Evolutionary conservation across 2,888 invertebrate genomes (phyloP), one percentile per base, ranked within the genome.

Genomic region (Tetramorium bicarinatum): DNA sequence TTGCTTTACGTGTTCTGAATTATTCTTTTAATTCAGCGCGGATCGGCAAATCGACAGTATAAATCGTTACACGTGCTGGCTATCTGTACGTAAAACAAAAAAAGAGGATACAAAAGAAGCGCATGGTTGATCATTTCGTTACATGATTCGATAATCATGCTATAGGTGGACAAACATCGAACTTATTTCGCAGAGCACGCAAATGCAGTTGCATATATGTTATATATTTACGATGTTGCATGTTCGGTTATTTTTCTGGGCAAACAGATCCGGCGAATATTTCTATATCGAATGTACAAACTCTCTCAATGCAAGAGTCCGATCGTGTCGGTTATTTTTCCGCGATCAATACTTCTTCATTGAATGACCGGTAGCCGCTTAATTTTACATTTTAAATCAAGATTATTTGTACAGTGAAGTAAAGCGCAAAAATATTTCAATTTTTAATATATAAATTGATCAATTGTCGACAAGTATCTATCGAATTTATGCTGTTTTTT

Each of bases 181-280:
- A 54, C 13, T 64, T 76, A 76, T 64, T 75, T 66, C 15, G 25
- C 25, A 25, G 8, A 13, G 13, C 21, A 38, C 29, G 18, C 9
- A 62, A 47, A 75, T 62, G n/a, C n/a, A 62, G 9, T n/a, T 34
- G 21, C 52, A 52, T 13, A 41, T 34, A 49, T 41, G 21, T 38
- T 49, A 38, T 15, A 66, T 38, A 76, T 76, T 75, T 76, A 66
- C 34, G 15, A 1, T 52, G 18, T 52, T 66, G 44, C 34, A 47
- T 64, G 34, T 21, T 49, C 15, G 7, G 21, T 52, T 54, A 52
- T 67, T 52, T 54, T 41, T 49, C n/a, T 25, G 52, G 0, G 38
- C n/a, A 67, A 66, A 67, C n/a, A 54, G 74, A 74, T 44, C 13
- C 7, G 21, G 13, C 18, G 25, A 15, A 7, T 49, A 69, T 69